Evolutionary conservation across 2,888 invertebrate genomes (phyloP).

Genomic region (Abscondita cerata): DNA sequence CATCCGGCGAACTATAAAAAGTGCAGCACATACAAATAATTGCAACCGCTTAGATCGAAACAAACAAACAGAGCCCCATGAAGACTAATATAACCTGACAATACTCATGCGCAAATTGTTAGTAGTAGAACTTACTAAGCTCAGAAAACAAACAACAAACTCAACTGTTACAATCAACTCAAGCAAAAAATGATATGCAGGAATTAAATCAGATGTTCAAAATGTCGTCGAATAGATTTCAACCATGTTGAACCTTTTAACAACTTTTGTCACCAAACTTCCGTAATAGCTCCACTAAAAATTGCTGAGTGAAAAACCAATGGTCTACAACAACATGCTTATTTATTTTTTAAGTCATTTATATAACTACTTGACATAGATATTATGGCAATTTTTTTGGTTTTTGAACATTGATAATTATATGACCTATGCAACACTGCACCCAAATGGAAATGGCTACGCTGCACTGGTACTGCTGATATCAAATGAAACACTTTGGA

Average conservation of each 20-base stretch:
- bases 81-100: no score
- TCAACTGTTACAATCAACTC: neutral
- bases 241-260: constrained; percentile 4
- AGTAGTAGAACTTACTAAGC: no score
- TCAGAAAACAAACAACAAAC: no score
- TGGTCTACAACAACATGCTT: neutral
- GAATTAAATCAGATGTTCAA: constrained; percentile 2
- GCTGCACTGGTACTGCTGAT: no score
- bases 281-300: neutral
- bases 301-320: neutral
- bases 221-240: neutral
- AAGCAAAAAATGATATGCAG: neutral
- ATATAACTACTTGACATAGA: neutral
- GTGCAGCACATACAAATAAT: neutral
- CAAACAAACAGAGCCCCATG: neutral
- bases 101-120: no score
- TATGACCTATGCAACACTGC: neutral
- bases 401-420: neutral
- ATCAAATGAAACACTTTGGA: no score
- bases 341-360: neutral
- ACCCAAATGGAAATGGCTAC: neutral
- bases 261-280: neutral
- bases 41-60: neutral
- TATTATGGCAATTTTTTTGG: neutral
- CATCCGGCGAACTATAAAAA: neutral